Conservation (phyloP, 2,797 vertebrate species). For the Platyrinchus mystaceus region DNA sequence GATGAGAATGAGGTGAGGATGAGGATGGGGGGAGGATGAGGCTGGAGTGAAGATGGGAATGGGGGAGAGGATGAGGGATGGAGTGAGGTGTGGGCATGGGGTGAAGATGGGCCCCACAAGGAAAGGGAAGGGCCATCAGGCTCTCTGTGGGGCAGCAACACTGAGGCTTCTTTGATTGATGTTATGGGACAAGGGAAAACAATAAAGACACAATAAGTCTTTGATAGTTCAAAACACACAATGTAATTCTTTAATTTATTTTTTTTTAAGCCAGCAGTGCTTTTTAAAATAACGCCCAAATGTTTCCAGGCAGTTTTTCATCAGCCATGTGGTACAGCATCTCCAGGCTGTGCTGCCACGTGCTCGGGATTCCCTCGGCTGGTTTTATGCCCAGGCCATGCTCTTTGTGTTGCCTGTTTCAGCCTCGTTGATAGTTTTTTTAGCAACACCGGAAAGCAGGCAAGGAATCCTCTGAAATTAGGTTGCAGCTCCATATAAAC, state of each 20-base stretch:
- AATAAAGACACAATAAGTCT: not conserved
- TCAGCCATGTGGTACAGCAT: not conserved
- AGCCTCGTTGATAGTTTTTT: not conserved
- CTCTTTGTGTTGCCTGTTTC: not conserved
- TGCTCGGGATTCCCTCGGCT: not conserved
- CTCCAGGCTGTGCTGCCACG: not conserved
- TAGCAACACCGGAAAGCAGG: not conserved
- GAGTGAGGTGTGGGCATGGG: not conserved
- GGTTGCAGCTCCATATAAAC: not conserved
- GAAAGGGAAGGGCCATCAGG: not conserved
- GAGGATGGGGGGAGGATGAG: not conserved
- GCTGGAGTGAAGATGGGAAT: too few relatives aligned
- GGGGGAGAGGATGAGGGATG: not conserved
- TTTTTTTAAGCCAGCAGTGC: not conserved
- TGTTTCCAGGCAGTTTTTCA: not conserved
- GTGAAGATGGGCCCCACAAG: not conserved
- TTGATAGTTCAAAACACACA: not conserved
- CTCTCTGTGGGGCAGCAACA: not conserved
- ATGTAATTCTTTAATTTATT: accelerated
- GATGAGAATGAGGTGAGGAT: not conserved
- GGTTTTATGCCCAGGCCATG: not conserved
- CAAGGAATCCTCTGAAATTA: not conserved
- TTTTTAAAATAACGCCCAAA: not conserved
- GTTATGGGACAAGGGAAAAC: not conserved
- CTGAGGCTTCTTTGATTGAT: not conserved